These are phyloP conservation scores for Ctenochaetus hawaiiensis DNA, from an alignment of 2,797 vertebrate genomes.

Conservation along the genomic window DNA sequence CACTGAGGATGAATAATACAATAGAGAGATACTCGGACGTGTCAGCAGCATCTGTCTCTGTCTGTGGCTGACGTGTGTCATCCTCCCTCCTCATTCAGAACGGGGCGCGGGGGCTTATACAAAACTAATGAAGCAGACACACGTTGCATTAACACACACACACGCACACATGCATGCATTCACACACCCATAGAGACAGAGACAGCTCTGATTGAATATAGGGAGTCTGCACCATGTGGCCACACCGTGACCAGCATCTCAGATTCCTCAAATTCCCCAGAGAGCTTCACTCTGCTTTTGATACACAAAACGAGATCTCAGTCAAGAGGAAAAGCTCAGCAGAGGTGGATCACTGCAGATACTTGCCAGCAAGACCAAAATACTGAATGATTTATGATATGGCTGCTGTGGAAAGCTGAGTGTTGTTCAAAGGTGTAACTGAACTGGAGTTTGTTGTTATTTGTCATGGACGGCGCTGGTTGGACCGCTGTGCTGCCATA, in stretches of 20 bases:
- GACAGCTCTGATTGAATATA: conserved; percentile 15
- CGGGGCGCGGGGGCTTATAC: conserved; percentile 48
- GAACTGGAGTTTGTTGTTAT: conserved; percentile 27
- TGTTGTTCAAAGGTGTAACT: conserved; percentile 18
- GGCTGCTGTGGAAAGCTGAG: conserved; percentile 9
- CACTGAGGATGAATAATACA: conserved; percentile 79
- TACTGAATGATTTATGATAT: conserved; percentile 49
- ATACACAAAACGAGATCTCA: conserved; percentile 19
- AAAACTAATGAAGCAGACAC: conserved; percentile 76
- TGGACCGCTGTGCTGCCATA: conserved; percentile 27
- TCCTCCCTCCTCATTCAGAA: conserved; percentile 72
- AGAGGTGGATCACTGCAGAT: too few relatives aligned
- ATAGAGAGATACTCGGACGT: conserved; percentile 70
- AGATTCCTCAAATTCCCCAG: conserved; percentile 38
- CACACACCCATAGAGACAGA: conserved; percentile 19
- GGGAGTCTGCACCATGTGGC: conserved; percentile 36
- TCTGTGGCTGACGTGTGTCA: conserved; percentile 72
- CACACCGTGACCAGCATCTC: conserved; percentile 36
- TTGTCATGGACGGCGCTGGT: conserved; percentile 8
- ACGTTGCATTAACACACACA: conserved; percentile 52
- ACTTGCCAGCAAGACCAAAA: conserved; percentile 13
- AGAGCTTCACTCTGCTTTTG: conserved; percentile 35
- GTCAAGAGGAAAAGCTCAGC: conserved; percentile 3
- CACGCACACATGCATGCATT: conserved; percentile 12
- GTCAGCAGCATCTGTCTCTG: conserved; percentile 79